Evolutionary conservation across 2,888 invertebrate species (phyloP).

Genomic region (Ophion costatus): DNA sequence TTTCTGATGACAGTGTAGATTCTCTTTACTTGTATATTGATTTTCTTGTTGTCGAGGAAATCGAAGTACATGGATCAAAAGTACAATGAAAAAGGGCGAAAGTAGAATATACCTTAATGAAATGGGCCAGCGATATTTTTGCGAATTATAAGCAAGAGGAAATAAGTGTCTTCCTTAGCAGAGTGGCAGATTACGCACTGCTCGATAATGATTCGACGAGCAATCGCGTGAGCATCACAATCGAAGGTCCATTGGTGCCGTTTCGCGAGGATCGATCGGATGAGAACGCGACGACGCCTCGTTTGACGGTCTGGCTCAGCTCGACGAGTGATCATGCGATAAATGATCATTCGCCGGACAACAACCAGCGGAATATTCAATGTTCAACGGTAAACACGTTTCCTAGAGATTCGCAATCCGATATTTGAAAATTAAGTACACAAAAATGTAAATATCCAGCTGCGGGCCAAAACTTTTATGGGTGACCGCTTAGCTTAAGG

Average conservation of each 20-base stretch:
- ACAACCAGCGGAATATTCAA: background rate
- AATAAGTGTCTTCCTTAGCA: slow-evolving; percentile 39
- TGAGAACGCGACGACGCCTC: slow-evolving; percentile 84
- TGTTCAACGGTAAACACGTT: slow-evolving; percentile 34
- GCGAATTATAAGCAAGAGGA: background rate
- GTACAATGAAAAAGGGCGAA: no score
- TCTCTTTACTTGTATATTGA: background rate
- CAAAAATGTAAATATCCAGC: background rate
- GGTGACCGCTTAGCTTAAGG: background rate
- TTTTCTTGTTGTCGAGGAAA: background rate
- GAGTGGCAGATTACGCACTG: slow-evolving; percentile 72
- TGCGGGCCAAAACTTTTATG: background rate
- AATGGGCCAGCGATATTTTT: no score
- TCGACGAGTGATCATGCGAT: slow-evolving; percentile 74
- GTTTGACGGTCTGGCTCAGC: slow-evolving; percentile 85
- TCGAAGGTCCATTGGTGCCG: slow-evolving; percentile 87
- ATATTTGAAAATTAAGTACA: slow-evolving; percentile 16
- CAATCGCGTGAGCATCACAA: slow-evolving; percentile 84
- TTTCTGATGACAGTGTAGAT: slow-evolving; percentile 59
- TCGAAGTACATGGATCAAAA: background rate
- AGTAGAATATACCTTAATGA: no score
- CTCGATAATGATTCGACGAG: slow-evolving; percentile 76
- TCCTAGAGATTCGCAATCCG: background rate
- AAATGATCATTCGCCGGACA: slow-evolving; percentile 55
- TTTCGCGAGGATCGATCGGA: slow-evolving; percentile 80